Evolutionary conservation across 2,113 vertebrate species (phyloP), one percentile per base, ranked within the genome.

Genomic region (Theristicus caerulescens): DNA sequence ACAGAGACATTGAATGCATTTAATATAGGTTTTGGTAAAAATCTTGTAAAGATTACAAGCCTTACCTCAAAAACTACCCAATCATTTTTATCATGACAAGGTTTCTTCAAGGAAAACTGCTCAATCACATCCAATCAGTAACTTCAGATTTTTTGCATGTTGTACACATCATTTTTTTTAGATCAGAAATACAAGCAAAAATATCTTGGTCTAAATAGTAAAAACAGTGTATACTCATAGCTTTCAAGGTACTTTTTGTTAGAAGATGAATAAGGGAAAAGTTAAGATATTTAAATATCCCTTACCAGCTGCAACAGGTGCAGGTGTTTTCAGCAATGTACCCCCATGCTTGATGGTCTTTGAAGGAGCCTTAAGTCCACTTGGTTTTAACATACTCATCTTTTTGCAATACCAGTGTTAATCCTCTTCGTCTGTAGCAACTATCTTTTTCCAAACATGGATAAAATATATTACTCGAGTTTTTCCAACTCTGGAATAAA

Each of bases 311-410:
- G 92, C 78, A 96, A 77, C 98, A 91, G 98, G 31, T 29, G 82
- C 51, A 88, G 98, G 92, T 20, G 98, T 97, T 97, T 99, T 99
- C 83, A 98, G 92, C 65, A 98, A 94, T 1, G 98, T 74, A 62
- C 97, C 96, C 51, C 98, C 97, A 20, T 98, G 97, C 95, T 98
- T 99, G 42, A 98, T 97, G 96, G 99, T 99, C 98, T 99, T 99
- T 94, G 98, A 99, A 72, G 99, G 99, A 94, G 98, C 99, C 97
- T 99, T 99, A 38, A 99, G 98, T 96, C 99, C 99, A 67, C 98
- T 99, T 66, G 99, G 97, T 86, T 99, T 99, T n/a, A 99, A 98
- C 96, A 99, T 97, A 97, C 99, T 99, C 99, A 99, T 99, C 96
- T 97, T 98, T 96, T 83, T 88, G 62, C 84, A 82, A 32, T 78